Percentiles rank a stretch among this genome's conserved stretches.
Evolutionary conservation across 1,140 invertebrate species (phyloP).

Genomic region (Formica exsecta): DNA sequence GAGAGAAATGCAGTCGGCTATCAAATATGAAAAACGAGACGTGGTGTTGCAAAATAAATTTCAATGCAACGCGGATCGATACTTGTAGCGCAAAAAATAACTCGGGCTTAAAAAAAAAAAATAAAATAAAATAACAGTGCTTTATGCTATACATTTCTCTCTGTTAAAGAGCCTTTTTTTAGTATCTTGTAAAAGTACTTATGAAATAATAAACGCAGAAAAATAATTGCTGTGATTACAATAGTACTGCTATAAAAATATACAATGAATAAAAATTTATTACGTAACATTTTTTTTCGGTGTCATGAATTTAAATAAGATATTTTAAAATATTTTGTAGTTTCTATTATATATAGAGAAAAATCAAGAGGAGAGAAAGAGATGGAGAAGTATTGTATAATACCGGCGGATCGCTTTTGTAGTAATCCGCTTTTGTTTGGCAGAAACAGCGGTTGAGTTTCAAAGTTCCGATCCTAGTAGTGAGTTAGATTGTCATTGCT

Average conservation of each 20-base stretch:
- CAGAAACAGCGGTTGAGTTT: constrained; percentile 44
- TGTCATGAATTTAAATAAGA: neutral
- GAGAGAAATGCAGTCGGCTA: constrained; percentile 20
- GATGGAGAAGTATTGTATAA: neutral
- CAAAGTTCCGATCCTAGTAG: constrained; percentile 46
- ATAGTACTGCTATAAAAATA: neutral
- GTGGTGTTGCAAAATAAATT: constrained; percentile 26
- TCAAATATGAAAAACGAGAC: constrained; percentile 48
- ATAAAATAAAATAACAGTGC: no score
- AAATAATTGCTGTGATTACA: neutral
- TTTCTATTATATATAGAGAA: neutral
- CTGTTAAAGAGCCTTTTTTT: neutral
- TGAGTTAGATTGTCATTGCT: constrained; percentile 43
- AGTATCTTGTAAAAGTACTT: neutral
- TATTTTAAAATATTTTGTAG: constrained; percentile 9
- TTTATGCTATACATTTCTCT: neutral
- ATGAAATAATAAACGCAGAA: neutral
- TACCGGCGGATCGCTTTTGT: constrained; percentile 23
- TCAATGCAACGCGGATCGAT: constrained; percentile 16
- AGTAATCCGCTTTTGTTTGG: constrained; percentile 46
- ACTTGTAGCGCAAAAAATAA: neutral
- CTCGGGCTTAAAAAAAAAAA: neutral
- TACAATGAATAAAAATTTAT: neutral
- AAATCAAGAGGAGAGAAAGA: neutral
- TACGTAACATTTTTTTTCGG: neutral